Evolutionary conservation across 1,140 invertebrate species (phyloP).

Genomic region (Delia radicum): DNA sequence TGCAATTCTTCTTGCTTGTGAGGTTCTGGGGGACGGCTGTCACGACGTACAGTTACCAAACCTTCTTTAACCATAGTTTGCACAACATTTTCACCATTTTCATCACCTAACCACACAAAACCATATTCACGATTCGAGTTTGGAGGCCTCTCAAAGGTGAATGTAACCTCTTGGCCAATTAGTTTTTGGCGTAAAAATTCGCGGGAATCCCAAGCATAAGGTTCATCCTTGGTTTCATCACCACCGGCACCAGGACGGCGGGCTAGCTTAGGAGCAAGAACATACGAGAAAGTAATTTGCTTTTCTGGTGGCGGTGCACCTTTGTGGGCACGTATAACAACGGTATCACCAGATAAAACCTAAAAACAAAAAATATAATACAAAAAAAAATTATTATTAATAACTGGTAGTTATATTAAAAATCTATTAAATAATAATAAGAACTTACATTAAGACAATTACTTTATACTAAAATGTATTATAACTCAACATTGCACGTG

Average conservation of each 20-base stretch:
- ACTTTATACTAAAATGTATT: background rate
- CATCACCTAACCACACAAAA: constrained; percentile 74
- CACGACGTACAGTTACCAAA: constrained; percentile 78
- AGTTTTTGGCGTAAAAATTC: constrained; percentile 92
- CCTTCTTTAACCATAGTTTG: constrained; percentile 87
- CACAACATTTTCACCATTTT: constrained; percentile 80
- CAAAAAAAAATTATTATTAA: background rate
- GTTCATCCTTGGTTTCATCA: constrained; percentile 82
- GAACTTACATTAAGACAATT: background rate
- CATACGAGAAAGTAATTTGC: constrained; percentile 84
- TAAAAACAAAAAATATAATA: constrained; percentile 49
- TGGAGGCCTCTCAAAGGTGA: constrained; percentile 70
- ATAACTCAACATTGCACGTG: background rate
- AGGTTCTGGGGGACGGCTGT: constrained; percentile 64
- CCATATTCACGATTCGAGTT: constrained; percentile 85
- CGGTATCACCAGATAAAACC: constrained; percentile 87
- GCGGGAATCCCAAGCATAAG: constrained; percentile 94
- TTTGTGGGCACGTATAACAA: constrained; percentile 81
- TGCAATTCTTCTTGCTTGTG: constrained; percentile 63
- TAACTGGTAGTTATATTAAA: background rate
- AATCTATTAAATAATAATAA: background rate
- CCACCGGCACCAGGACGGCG: constrained; percentile 67
- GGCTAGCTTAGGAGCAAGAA: constrained; percentile 89
- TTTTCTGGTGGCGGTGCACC: constrained; percentile 86
- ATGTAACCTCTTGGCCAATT: constrained; percentile 85